These are phyloP conservation scores for Sorex fumeus DNA, from an alignment of 2,113 vertebrate genomes.

Conservation along the genomic window DNA sequence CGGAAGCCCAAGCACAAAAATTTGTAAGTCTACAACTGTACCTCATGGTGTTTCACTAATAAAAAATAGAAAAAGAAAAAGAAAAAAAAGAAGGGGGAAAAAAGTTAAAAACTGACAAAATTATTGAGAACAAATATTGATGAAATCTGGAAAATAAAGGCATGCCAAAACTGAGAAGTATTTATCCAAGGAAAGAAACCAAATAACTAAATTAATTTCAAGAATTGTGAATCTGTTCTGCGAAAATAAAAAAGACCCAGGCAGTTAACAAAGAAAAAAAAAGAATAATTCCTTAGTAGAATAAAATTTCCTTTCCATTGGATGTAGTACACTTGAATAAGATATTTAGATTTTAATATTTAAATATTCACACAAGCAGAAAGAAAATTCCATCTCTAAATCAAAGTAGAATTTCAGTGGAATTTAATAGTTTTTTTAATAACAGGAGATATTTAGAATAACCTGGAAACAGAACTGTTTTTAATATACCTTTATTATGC, in stretches of 20 bases:
- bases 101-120: background rate
- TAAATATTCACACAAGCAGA: background rate
- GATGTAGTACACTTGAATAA: constrained; percentile 40
- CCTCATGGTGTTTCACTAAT: too few species aligned
- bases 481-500: background rate
- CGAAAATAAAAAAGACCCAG: too few species aligned
- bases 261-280: too few species aligned
- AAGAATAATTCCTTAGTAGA: constrained; percentile 23
- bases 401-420: constrained; percentile 11
- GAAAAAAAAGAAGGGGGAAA: background rate
- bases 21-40: too few species aligned
- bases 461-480: background rate
- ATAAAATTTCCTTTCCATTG: background rate
- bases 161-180: background rate
- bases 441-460: background rate
- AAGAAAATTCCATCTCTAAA: constrained; percentile 26
- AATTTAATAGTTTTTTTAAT: constrained; percentile 13
- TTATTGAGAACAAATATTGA: background rate
- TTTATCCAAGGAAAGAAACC: background rate
- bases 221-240: too few species aligned
- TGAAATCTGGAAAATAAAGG: constrained; percentile 2
- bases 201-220: too few species aligned
- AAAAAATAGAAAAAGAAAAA: too few species aligned
- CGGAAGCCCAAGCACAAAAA: too few species aligned
- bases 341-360: constrained; percentile 26